Conservation (phyloP, 64 coral and sea anemone species). For the Pachyseris speciosa region DNA sequence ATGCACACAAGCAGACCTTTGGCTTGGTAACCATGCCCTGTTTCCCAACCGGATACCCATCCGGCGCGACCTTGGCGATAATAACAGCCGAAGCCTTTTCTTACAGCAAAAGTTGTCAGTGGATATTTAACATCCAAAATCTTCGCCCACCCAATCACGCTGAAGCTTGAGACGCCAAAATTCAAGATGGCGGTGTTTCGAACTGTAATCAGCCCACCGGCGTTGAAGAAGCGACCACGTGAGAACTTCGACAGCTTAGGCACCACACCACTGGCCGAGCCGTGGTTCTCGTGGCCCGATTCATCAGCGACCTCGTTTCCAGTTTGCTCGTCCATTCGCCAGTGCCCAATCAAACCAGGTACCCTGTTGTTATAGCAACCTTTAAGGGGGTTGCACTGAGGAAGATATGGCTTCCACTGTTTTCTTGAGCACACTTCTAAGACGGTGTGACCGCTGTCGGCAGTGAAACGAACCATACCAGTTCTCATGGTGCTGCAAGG, state of each 20-base stretch:
- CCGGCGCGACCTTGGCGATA: slow-evolving; percentile 19
- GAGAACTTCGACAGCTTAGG: slow-evolving; percentile 42
- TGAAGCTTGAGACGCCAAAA: slow-evolving; percentile 61
- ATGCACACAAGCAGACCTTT: slow-evolving; percentile 65
- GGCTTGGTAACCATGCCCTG: slow-evolving; percentile 57
- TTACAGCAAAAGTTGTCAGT: slow-evolving; percentile 66
- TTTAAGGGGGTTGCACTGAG: not conserved
- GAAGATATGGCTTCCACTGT: slow-evolving; percentile 1
- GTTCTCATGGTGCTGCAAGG: slow-evolving; percentile 41
- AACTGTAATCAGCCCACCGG: not conserved
- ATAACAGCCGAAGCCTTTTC: slow-evolving; percentile 73
- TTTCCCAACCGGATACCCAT: slow-evolving; percentile 73
- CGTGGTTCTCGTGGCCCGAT: slow-evolving; percentile 71
- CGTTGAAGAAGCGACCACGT: slow-evolving; percentile 60
- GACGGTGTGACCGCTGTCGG: not conserved
- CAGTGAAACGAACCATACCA: slow-evolving; percentile 7
- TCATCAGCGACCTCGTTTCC: slow-evolving; percentile 62
- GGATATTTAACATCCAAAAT: slow-evolving; percentile 54
- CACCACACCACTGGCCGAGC: slow-evolving; percentile 13
- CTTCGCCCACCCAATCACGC: slow-evolving; percentile 63
- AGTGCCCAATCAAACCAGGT: slow-evolving; percentile 37
- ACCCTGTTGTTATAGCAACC: slow-evolving; percentile 3
- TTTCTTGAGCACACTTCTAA: slow-evolving; percentile 24
- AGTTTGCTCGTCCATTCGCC: slow-evolving; percentile 80
- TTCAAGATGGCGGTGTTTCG: slow-evolving; percentile 47